These are phyloP conservation scores for Nipponacmea schrenckii DNA, from an alignment of 2,888 invertebrate species.

Conservation along the genomic window DNA sequence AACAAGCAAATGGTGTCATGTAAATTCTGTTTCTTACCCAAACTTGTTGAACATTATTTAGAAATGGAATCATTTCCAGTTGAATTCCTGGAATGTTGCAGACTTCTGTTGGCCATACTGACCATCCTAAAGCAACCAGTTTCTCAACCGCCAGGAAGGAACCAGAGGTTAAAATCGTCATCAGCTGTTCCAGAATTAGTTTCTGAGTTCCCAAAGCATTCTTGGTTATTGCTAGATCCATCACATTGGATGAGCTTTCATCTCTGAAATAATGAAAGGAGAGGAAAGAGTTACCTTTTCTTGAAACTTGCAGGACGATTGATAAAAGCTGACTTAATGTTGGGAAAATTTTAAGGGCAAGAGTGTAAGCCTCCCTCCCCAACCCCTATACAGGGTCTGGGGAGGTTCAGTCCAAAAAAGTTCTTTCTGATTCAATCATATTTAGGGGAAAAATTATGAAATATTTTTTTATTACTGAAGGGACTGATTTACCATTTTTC, in stretches of 20 bases:
- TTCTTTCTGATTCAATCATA: too few relatives aligned
- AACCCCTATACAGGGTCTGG: too few relatives aligned
- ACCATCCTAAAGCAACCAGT: not conserved
- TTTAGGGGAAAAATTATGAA: too few relatives aligned
- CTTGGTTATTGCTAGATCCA: slow-evolving; percentile 12
- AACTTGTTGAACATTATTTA: not conserved
- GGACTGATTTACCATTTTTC: too few relatives aligned
- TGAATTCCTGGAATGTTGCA: slow-evolving; percentile 1
- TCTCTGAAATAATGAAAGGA: not conserved
- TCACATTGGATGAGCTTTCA: slow-evolving; percentile 13
- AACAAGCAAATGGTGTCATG: too few relatives aligned
- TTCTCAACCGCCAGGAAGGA: not conserved
- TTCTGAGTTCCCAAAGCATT: not conserved
- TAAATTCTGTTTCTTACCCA: not conserved
- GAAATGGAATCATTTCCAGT: not conserved
- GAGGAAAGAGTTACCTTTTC: too few relatives aligned
- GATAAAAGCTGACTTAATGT: too few relatives aligned
- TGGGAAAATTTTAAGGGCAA: too few relatives aligned
- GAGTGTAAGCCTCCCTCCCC: too few relatives aligned
- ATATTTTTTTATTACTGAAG: too few relatives aligned
- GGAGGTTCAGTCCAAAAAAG: too few relatives aligned
- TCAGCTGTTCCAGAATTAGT: not conserved
- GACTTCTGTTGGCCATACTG: not conserved
- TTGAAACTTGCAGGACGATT: too few relatives aligned
- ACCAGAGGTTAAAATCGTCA: not conserved